Evolutionary conservation across 2,888 invertebrate genomes (phyloP), one percentile per base, ranked within the genome.

Genomic region (Clostera curtula): DNA sequence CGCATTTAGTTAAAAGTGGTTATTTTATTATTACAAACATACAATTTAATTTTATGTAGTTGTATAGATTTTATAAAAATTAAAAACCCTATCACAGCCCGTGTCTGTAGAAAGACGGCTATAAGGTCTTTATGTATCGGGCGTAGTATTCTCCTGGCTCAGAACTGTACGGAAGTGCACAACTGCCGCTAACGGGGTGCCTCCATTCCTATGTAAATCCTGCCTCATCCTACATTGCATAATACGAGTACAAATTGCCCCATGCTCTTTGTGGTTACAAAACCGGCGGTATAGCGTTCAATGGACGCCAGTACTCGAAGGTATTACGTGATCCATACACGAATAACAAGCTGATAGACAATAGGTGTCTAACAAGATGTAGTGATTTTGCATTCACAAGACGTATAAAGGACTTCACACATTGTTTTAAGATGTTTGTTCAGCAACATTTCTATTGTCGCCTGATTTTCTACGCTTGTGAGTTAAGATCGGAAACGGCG

Each of bases 181-280:
- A 72, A 73, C 74, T 73, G 64, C 69, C 57, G 49, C 58, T 54
- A 59, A 57, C 56, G 56, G n/a, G n/a, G 53, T 46, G 59, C 52
- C 56, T 63, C 74, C 63, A 79, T 80, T 80, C 68, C 79, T 80
- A 80, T 83, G 82, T 76, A 72, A 83, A 83, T 82, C 64, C 51
- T 51, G 36, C 54, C 56, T 67, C 67, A 71, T 67, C 63, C 69
- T 63, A 63, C 61, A 59, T 47, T 56, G 61, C 66, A 73, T 76
- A 79, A 74, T 77, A 63, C 61, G 62, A 61, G 45, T 54, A 43
- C 61, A 65, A 80, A 82, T 77, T 79, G 75, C 77, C 63, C 63
- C 55, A 57, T 62, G 65, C 62, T 65, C 68, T 73, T 74, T 76
- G 71, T 69, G 57, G 56, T 43, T 41, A 38, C 50, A 56, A 56